A percentile compares a stretch with the other conserved stretches of the same genome.
Evolutionary conservation across 1,140 invertebrate species (phyloP).

Genomic region (Plutomurus gul): DNA sequence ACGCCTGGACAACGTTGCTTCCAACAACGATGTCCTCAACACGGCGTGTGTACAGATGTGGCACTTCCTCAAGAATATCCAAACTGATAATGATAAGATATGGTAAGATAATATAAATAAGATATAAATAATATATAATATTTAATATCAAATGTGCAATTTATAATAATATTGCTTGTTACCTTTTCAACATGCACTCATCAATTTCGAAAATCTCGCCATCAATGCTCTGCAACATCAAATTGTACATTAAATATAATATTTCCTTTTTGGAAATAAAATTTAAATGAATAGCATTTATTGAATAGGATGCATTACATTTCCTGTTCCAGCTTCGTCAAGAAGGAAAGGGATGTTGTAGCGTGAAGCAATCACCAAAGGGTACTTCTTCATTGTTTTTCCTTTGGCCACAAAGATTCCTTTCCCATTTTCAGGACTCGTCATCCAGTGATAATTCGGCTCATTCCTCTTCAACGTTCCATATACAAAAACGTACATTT

Average conservation of each 20-base stretch:
- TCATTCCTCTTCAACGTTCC: slow-evolving; percentile 85
- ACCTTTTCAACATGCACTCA: slow-evolving; percentile 73
- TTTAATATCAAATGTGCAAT: no score
- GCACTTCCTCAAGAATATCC: slow-evolving; percentile 86
- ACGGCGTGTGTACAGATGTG: slow-evolving; percentile 74
- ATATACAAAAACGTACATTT: slow-evolving; percentile 78
- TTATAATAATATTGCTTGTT: no score
- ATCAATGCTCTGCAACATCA: slow-evolving; percentile 61
- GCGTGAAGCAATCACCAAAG: slow-evolving; percentile 81
- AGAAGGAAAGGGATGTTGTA: slow-evolving; percentile 89
- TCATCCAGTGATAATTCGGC: slow-evolving; percentile 77
- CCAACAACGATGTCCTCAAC: slow-evolving; percentile 63
- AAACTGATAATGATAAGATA: no score
- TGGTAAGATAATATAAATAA: no score
- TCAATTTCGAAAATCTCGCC: slow-evolving; percentile 89
- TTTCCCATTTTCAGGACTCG: slow-evolving; percentile 66
- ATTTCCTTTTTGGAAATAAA: background rate
- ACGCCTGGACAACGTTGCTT: slow-evolving; percentile 61
- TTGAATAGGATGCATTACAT: slow-evolving; percentile 57
- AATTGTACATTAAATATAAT: background rate
- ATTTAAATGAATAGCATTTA: background rate
- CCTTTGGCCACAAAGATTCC: slow-evolving; percentile 72
- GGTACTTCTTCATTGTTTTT: slow-evolving; percentile 72
- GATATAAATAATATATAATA: no score
- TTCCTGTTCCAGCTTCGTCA: slow-evolving; percentile 67